These are phyloP conservation scores for Glandiceps talaboti DNA, from an alignment of 53 echinoderm and acorn worm species.

Conservation along the genomic window DNA sequence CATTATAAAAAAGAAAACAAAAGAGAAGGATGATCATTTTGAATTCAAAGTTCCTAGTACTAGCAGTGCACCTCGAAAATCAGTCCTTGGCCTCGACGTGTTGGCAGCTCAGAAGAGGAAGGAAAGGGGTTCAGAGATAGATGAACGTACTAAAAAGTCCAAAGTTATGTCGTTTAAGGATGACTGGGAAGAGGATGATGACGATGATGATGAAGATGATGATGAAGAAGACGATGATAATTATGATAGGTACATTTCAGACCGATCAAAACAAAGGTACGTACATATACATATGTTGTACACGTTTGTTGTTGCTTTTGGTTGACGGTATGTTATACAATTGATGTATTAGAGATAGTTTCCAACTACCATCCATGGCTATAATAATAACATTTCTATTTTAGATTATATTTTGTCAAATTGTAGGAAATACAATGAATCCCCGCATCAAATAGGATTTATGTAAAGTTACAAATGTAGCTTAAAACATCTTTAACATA, in stretches of 20 bases:
- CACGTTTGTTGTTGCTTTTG: neutral
- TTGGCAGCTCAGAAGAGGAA: constrained; percentile 71
- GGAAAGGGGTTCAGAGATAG: constrained; percentile 36
- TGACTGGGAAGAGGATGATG: constrained; percentile 54
- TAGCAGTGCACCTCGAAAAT: constrained; percentile 11
- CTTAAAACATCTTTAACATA: too few relatives aligned
- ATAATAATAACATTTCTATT: too few relatives aligned
- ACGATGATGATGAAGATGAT: constrained; percentile 35
- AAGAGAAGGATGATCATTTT: neutral
- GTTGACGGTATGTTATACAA: too few relatives aligned
- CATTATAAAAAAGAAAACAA: constrained; percentile 61
- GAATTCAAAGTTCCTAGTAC: neutral
- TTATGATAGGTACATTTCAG: neutral
- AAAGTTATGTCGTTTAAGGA: constrained; percentile 61
- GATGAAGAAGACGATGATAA: constrained; percentile 26
- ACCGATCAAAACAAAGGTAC: neutral
- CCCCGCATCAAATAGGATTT: too few relatives aligned
- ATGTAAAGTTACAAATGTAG: too few relatives aligned
- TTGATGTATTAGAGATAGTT: too few relatives aligned
- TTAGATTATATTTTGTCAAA: too few relatives aligned
- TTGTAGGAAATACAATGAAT: too few relatives aligned
- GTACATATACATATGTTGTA: neutral
- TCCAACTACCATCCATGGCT: too few relatives aligned
- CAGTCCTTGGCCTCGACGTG: constrained; percentile 65
- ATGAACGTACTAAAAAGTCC: constrained; percentile 53